Percentiles rank a stretch among this genome's conserved stretches.
phyloP scores from a whole-genome alignment of 2,888 invertebrate species.

The Pycnomerus fuliginosus region DNA sequence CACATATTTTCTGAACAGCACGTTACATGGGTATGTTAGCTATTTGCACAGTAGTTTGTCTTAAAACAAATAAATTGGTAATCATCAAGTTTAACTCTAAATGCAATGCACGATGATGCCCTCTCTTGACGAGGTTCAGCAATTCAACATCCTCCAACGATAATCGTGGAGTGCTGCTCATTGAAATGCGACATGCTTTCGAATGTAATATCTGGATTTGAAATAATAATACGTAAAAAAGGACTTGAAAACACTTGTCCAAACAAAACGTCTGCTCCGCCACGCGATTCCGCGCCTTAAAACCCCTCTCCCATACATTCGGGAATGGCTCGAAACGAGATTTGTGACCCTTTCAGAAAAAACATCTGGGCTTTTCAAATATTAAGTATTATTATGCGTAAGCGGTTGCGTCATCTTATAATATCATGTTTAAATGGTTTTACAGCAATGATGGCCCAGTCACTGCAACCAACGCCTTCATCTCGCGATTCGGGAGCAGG shows the following conservation, averaged over 20 bases:
- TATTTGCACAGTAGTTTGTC: too few relatives aligned
- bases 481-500: constrained; percentile 53
- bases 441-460: constrained; percentile 58
- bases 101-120: too few relatives aligned
- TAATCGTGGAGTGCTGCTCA: constrained; percentile 9
- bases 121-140: too few relatives aligned
- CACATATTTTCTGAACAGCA: too few relatives aligned
- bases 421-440: constrained; percentile 17
- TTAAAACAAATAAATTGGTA: too few relatives aligned
- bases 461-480: constrained; percentile 50
- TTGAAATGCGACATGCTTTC: constrained; percentile 27
- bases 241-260: constrained; percentile 25
- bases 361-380: constrained; percentile 27
- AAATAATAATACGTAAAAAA: constrained; percentile 22
- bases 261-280: constrained; percentile 17
- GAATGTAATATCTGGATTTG: constrained; percentile 31
- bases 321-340: background rate
- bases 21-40: too few relatives aligned
- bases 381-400: too few relatives aligned
- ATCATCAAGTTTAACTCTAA: too few relatives aligned
- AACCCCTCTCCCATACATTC: background rate
- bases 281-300: constrained; percentile 9
- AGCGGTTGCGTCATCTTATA: background rate
- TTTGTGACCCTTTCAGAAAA: constrained; percentile 25
- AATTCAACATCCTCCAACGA: too few relatives aligned